These are phyloP conservation scores for Chaetodon trifascialis DNA, from an alignment of 2,113 vertebrate species.

Conservation along the genomic window DNA sequence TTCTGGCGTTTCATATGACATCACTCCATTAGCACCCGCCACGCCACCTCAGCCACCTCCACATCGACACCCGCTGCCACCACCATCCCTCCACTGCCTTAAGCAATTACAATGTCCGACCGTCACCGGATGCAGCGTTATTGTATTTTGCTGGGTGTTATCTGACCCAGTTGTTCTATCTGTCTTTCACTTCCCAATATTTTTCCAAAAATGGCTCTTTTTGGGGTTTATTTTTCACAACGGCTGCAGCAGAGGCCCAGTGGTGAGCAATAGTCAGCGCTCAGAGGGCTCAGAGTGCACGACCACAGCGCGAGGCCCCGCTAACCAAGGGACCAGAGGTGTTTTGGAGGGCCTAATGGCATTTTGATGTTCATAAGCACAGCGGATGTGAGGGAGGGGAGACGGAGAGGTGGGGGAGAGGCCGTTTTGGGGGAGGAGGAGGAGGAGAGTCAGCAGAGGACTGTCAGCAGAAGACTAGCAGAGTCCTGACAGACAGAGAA, in stretches of 20 bases:
- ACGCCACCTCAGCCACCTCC: constrained; percentile 51
- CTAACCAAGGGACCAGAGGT: constrained; percentile 80
- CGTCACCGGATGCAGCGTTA: constrained; percentile 64
- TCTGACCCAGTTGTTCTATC: constrained; percentile 72
- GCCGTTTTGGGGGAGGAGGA: constrained; percentile 83
- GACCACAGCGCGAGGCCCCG: constrained; percentile 63
- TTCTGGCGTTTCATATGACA: constrained; percentile 73
- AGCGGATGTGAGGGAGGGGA: constrained; percentile 89
- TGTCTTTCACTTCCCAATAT: constrained; percentile 72
- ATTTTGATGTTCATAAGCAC: constrained; percentile 98
- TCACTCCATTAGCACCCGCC: constrained; percentile 77
- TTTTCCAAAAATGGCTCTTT: constrained; percentile 63
- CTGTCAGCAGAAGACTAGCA: constrained; percentile 70
- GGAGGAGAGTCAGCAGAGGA: constrained; percentile 70
- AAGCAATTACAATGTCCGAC: constrained; percentile 66
- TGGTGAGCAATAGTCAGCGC: constrained; percentile 78
- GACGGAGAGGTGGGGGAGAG: constrained; percentile 85
- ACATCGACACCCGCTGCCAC: constrained; percentile 51
- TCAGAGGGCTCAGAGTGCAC: constrained; percentile 73
- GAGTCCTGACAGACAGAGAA: constrained; percentile 77
- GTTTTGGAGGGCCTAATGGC: constrained; percentile 93
- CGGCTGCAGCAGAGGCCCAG: constrained; percentile 83
- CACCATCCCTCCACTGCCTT: constrained; percentile 55
- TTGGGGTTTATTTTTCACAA: constrained; percentile 72
- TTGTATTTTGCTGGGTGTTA: constrained; percentile 67